phyloP scores from a whole-genome alignment of 2,113 vertebrate species.

The Amphiprion ocellaris region DNA sequence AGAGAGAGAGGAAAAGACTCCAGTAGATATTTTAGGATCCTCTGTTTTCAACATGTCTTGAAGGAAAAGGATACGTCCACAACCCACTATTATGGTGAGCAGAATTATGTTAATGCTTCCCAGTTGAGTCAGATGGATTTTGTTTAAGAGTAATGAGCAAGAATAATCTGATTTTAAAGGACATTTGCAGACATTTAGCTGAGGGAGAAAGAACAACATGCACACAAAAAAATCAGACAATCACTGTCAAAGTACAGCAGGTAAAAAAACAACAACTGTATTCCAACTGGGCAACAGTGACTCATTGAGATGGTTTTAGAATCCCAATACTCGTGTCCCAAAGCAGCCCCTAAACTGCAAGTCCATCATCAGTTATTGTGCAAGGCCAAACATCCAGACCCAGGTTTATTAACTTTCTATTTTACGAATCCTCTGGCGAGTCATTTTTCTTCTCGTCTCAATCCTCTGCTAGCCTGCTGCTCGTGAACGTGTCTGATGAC shows the following conservation, averaged over 20 bases:
- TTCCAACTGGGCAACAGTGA: neutral
- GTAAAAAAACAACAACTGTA: too few relatives aligned
- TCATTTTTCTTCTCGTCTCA: constrained; percentile 5
- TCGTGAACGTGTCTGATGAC: neutral
- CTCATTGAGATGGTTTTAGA: constrained; percentile 4
- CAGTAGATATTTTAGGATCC: neutral
- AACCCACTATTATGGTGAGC: neutral
- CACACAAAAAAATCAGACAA: too few relatives aligned
- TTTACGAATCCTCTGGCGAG: neutral
- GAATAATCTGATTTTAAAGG: too few relatives aligned
- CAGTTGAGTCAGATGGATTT: neutral
- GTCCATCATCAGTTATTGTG: neutral
- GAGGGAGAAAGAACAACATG: too few relatives aligned
- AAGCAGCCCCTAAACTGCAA: neutral
- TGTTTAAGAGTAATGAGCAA: too few relatives aligned
- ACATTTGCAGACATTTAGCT: too few relatives aligned
- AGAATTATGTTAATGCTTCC: constrained; percentile 1
- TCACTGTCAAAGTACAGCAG: too few relatives aligned
- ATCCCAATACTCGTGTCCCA: neutral
- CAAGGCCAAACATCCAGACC: neutral
- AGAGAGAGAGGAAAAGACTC: constrained; percentile 3
- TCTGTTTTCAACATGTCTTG: neutral
- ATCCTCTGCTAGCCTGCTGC: neutral
- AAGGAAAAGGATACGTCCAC: neutral
- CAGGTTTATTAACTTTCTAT: constrained; percentile 22